These are phyloP conservation scores for Murina feae DNA, from an alignment of 2,113 vertebrate species.

Conservation along the genomic window DNA sequence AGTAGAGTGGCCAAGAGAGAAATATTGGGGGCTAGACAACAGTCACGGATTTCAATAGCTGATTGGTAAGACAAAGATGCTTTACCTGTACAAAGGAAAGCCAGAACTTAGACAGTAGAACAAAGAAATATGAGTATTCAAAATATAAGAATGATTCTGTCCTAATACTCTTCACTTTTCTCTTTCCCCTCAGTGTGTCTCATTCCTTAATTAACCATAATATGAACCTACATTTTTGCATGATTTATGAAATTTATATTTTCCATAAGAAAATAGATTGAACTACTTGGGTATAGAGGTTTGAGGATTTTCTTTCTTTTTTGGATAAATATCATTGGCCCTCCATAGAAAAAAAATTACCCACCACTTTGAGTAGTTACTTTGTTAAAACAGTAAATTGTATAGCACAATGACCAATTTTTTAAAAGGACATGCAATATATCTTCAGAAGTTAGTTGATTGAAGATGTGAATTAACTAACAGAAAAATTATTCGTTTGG, in stretches of 20 bases:
- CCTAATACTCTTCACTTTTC: not conserved
- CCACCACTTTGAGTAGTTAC: not conserved
- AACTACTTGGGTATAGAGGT: not conserved
- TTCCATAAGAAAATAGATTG: not conserved
- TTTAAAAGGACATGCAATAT: not conserved
- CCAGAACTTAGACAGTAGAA: not conserved
- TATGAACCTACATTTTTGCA: not conserved
- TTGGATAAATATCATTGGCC: not conserved
- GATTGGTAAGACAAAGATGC: not conserved
- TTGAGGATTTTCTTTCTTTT: not conserved
- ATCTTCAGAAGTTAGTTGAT: constrained; percentile 19
- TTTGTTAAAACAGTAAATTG: not conserved
- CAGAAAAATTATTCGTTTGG: not conserved
- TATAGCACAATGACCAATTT: not conserved
- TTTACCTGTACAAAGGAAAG: not conserved
- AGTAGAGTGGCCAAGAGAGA: not conserved
- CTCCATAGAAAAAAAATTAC: not conserved
- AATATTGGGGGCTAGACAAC: not conserved
- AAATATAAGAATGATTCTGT: not conserved
- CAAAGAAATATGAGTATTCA: not conserved
- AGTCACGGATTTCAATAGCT: not conserved
- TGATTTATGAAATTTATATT: not conserved
- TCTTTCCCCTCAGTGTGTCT: not conserved
- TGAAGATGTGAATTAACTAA: not conserved
- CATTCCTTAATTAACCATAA: not conserved